These are phyloP conservation scores for Rotaria socialis DNA, from an alignment of 2,888 invertebrate species.

Conservation along the genomic window DNA sequence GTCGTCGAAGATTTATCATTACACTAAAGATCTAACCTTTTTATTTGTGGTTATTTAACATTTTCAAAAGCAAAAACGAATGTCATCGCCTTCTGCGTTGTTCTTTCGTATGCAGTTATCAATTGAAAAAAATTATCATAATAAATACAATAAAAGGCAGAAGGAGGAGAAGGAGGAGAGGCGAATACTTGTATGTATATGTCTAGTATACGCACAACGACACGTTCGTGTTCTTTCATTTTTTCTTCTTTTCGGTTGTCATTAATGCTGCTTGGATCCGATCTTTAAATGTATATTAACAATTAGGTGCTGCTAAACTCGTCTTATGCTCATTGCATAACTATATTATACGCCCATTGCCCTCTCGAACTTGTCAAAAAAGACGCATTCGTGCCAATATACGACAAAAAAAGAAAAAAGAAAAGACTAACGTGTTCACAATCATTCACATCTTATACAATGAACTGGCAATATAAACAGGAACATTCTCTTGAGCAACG, in stretches of 20 bases:
- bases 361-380: slow-evolving; percentile 32
- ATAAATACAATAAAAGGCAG: slow-evolving; percentile 18
- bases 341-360: neutral
- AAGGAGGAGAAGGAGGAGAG: neutral
- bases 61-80: neutral
- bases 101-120: slow-evolving; percentile 21
- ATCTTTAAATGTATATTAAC: slow-evolving; percentile 16
- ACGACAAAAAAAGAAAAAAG: neutral
- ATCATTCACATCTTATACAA: neutral
- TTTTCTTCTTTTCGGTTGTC: neutral
- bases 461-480: slow-evolving; percentile 35
- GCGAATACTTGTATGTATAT: neutral
- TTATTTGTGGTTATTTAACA: slow-evolving; percentile 27
- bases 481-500: neutral
- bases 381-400: neutral
- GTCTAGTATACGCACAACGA: neutral
- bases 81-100: slow-evolving; percentile 13
- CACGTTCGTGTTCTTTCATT: slow-evolving; percentile 18
- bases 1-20: neutral
- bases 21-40: slow-evolving; percentile 9
- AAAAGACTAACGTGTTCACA: neutral
- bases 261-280: neutral
- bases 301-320: slow-evolving; percentile 26
- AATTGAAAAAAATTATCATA: slow-evolving; percentile 29
- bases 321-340: neutral